Conservation (phyloP, 2,797 vertebrate species). For the Hybognathus amarus region DNA sequence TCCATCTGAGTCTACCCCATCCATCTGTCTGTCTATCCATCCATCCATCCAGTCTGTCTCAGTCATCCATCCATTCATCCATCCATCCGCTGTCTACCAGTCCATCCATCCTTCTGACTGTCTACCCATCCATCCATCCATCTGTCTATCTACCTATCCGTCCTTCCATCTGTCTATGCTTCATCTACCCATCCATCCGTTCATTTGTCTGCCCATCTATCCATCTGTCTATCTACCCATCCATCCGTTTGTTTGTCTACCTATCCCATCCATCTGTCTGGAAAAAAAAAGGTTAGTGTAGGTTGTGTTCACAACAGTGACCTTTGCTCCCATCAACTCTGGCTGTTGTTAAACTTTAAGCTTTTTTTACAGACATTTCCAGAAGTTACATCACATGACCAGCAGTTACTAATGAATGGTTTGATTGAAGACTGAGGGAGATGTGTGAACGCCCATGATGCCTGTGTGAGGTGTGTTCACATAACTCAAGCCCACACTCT, state of each 20-base stretch:
- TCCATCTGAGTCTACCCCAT: too few species aligned
- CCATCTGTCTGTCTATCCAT: fast-evolving
- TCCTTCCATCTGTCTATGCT: fast-evolving
- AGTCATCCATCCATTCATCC: too few species aligned
- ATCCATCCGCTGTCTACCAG: too few species aligned
- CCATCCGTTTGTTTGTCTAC: too few species aligned
- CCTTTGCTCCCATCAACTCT: background rate
- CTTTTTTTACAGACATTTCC: background rate
- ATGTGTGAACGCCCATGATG: conserved; percentile 52
- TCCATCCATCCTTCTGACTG: too few species aligned
- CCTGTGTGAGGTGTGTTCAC: conserved; percentile 72
- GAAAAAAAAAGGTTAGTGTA: too few species aligned
- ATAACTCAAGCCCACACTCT: conserved; percentile 15
- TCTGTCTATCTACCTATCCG: fast-evolving
- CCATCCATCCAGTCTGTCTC: too few species aligned
- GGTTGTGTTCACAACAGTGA: background rate
- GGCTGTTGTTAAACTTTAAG: background rate
- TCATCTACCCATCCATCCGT: too few species aligned
- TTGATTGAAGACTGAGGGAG: conserved; percentile 48
- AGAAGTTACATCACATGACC: background rate
- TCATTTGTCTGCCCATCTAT: too few species aligned
- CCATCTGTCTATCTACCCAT: too few species aligned
- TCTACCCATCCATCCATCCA: too few species aligned
- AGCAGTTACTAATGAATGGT: conserved; percentile 1
- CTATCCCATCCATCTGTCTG: too few species aligned